Percentiles rank a stretch among this genome's conserved stretches.
phyloP scores from a whole-genome alignment of 1,140 invertebrate species.

The Drosophila sucinea region DNA sequence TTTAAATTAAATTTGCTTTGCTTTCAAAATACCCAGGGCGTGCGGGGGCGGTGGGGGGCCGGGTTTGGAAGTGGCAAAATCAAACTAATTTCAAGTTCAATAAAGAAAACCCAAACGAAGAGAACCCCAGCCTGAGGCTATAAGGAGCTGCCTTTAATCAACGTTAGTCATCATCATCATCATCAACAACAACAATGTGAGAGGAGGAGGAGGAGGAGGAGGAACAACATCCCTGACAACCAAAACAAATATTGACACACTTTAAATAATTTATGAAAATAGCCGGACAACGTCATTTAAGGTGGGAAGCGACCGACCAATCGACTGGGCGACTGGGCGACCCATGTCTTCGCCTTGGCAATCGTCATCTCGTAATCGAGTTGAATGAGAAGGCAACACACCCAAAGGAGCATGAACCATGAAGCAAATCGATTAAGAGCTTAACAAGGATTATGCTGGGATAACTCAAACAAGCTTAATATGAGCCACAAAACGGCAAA shows the following conservation, averaged over 20 bases:
- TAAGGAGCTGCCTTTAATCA: constrained; percentile 52
- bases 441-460: constrained; percentile 59
- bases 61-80: constrained; percentile 47
- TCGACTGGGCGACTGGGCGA: background rate
- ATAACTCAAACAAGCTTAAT: constrained; percentile 55
- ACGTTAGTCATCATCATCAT: constrained; percentile 25
- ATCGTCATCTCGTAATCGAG: constrained; percentile 23
- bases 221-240: constrained; percentile 24
- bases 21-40: background rate
- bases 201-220: background rate
- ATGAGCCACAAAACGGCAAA: constrained; percentile 29
- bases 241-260: constrained; percentile 64
- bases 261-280: constrained; percentile 75
- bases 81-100: constrained; percentile 82
- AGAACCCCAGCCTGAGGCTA: constrained; percentile 24
- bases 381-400: constrained; percentile 39
- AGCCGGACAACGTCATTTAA: constrained; percentile 28
- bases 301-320: background rate
- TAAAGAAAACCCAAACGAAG: constrained; percentile 64
- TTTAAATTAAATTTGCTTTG: constrained; percentile 44
- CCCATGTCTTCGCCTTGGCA: constrained; percentile 26
- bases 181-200: constrained; percentile 26
- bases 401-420: constrained; percentile 30
- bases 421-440: constrained; percentile 75
- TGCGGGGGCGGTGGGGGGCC: no score